A percentile compares a stretch with the other conserved stretches of the same genome.
phyloP scores from a whole-genome alignment of 2,113 vertebrate genomes.

The Heptranchias perlo region DNA sequence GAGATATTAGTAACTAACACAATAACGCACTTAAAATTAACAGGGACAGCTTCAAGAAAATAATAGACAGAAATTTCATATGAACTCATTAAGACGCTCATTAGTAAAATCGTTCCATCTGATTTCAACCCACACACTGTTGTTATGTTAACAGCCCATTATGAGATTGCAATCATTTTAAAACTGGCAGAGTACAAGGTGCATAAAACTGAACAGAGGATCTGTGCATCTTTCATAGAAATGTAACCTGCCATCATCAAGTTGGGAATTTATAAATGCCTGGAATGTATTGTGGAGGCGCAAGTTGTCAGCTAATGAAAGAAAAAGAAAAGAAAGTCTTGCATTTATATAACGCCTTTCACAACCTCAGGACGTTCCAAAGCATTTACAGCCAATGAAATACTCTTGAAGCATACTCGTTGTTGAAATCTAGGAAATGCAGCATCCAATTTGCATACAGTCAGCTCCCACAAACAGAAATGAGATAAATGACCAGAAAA shows the following conservation, averaged over 20 bases:
- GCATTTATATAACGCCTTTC: not conserved
- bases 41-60: not conserved
- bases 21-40: not conserved
- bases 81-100: not conserved
- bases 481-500: too few species aligned
- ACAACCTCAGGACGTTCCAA: too few species aligned
- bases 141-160: not conserved
- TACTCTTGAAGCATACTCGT: too few species aligned
- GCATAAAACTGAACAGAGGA: not conserved
- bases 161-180: not conserved
- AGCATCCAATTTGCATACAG: too few species aligned
- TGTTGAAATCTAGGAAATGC: too few species aligned
- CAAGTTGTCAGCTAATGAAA: not conserved
- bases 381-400: too few species aligned
- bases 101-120: not conserved
- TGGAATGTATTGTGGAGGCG: not conserved
- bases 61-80: not conserved
- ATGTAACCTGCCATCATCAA: not conserved
- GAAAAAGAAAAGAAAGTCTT: not conserved
- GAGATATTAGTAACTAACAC: not conserved
- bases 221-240: not conserved
- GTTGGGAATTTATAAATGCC: not conserved
- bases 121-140: not conserved
- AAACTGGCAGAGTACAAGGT: not conserved
- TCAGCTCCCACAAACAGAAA: too few species aligned